Evolutionary conservation across 2,113 vertebrate genomes (phyloP), one percentile per base, ranked within the genome.

Genomic region (Psittacula cyanocephala): DNA sequence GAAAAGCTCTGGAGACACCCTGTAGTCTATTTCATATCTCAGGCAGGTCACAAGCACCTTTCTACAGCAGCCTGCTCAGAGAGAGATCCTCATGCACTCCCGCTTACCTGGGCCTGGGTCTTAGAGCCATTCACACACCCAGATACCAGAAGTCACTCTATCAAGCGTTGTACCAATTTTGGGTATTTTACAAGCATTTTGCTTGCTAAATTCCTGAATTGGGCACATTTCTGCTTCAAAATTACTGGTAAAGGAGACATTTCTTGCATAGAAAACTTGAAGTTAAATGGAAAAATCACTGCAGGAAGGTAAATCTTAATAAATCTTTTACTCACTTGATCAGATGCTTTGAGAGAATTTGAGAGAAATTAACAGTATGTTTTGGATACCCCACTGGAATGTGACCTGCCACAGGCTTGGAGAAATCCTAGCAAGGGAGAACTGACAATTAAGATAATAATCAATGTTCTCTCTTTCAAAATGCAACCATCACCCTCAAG

Each of bases 121-220:
- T 41, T 22, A 10, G 12, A 75, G 37, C 31, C 39, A 29, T 46
- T 71, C 44, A 22, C 5, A 4, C 6, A 41, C 23, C 23, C 8
- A 19, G 17, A 52, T 25, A 33, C 24, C 52, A 80, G 43, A 64
- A 60, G 49, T 11, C 41, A 6, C 44, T 52, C 44, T 60, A 39
- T 24, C 39, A 16, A 31, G 8, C 7, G 18, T 15, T 1, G 0
- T 25, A 41, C 19, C 10, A 17, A 27, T 64, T 39, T 55, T 0
- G 41, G 46, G 20, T 16, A 49, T 15, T 77, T 68, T 49, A 13
- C 43, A 44, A 59, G 46, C 17, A 27, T 52, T 90, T 71, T 28
- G 7, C 29, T 77, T 43, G 35, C 33, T 53, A 13, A 44, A 41
- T 46, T 62, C 69, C 37, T 41, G 37, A 68, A 46, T 2, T 1